Conservation (phyloP, 92 coral and sea anemone species). For the Epizoanthus ramosus region DNA sequence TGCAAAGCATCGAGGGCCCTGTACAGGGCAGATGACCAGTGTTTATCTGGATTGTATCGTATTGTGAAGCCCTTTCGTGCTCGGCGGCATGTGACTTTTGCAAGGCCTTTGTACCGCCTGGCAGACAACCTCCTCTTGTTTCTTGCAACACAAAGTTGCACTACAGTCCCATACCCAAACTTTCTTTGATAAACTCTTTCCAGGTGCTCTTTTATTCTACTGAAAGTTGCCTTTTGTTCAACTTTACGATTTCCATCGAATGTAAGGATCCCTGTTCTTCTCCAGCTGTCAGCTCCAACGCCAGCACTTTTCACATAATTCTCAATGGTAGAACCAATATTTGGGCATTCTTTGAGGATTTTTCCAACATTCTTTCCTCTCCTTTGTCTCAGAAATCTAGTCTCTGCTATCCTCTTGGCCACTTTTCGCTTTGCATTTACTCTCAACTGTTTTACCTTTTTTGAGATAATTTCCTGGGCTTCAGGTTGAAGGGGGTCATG, state of each 20-base stretch:
- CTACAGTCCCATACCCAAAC: slow-evolving; percentile 59
- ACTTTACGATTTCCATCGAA: slow-evolving; percentile 58
- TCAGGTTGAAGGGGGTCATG: slow-evolving; percentile 43
- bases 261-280: slow-evolving; percentile 45
- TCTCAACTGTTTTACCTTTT: neutral
- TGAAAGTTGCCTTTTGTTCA: slow-evolving; percentile 32
- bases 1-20: slow-evolving; percentile 57
- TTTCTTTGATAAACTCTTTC: slow-evolving; percentile 45
- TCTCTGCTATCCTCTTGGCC: neutral
- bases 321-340: slow-evolving; percentile 37
- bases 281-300: slow-evolving; percentile 48
- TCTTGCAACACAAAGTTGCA: slow-evolving; percentile 51
- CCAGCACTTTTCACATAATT: slow-evolving; percentile 51
- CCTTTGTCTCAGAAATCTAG: no score
- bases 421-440: slow-evolving; percentile 38
- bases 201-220: slow-evolving; percentile 55
- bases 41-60: slow-evolving; percentile 58
- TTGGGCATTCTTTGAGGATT: no score
- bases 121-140: slow-evolving; percentile 55
- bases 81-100: slow-evolving; percentile 57
- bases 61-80: slow-evolving; percentile 63
- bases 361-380: no score
- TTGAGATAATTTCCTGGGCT: neutral
- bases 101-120: slow-evolving; percentile 54
- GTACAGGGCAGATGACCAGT: slow-evolving; percentile 58